Percentiles rank a stretch among this genome's conserved stretches.
Evolutionary conservation across 1,140 invertebrate species (phyloP).

Genomic region (Oncopodura yosiiana): DNA sequence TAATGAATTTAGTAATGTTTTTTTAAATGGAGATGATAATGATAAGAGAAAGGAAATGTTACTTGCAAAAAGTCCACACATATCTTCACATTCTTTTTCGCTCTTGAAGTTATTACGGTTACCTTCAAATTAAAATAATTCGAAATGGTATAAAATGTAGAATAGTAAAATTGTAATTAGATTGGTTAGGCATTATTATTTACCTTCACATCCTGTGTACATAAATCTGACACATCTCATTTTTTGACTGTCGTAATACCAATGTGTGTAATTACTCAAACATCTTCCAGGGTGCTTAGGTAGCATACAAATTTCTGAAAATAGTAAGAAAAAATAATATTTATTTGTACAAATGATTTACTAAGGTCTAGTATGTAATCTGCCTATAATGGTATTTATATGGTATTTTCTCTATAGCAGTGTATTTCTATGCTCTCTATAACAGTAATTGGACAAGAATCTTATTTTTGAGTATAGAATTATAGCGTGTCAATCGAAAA

Average conservation of each 20-base stretch:
- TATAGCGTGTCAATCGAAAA: too few species aligned
- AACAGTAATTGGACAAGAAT: too few species aligned
- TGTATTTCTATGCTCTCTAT: too few species aligned
- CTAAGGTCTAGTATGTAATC: neutral
- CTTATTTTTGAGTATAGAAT: too few species aligned
- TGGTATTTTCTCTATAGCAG: too few species aligned
- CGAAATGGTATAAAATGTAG: too few species aligned
- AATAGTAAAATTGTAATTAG: too few species aligned
- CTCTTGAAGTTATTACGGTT: slow-evolving; percentile 83
- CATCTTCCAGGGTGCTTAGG: slow-evolving; percentile 66
- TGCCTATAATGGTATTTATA: slow-evolving; percentile 18
- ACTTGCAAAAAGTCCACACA: slow-evolving; percentile 46
- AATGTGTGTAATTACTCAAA: slow-evolving; percentile 66
- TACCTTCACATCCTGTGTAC: slow-evolving; percentile 84
- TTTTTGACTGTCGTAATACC: slow-evolving; percentile 64
- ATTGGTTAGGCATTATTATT: too few species aligned
- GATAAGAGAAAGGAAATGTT: neutral
- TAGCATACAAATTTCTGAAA: slow-evolving; percentile 63
- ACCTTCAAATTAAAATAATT: too few species aligned
- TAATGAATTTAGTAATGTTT: neutral
- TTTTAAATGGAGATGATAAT: neutral
- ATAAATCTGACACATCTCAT: slow-evolving; percentile 67
- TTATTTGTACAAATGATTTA: neutral
- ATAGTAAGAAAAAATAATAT: neutral
- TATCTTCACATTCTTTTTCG: slow-evolving; percentile 60